Evolutionary conservation across 1,140 invertebrate genomes (phyloP).

Genomic region (Cryptotermes secundus): DNA sequence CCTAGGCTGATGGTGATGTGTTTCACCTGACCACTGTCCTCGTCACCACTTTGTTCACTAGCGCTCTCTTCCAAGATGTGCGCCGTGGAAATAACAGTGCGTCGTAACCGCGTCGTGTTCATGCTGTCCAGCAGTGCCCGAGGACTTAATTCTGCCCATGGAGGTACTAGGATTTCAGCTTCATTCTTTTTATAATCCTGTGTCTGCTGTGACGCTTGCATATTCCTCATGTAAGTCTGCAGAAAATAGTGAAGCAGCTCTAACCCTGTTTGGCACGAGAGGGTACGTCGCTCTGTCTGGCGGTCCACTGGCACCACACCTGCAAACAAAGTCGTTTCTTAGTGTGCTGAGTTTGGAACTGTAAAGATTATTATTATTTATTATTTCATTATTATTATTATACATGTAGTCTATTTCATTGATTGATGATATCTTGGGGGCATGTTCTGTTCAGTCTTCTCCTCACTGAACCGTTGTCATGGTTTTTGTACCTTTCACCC

Average conservation of each 20-base stretch:
- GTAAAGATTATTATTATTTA: too few relatives aligned
- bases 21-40: constrained; percentile 31
- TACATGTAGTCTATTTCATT: too few relatives aligned
- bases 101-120: background rate
- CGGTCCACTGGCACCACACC: background rate
- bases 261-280: constrained; percentile 33
- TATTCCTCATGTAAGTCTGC: background rate
- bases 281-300: constrained; percentile 24
- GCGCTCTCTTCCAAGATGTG: constrained; percentile 34
- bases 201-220: background rate
- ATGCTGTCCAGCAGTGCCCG: constrained; percentile 22
- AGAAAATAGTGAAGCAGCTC: constrained; percentile 32
- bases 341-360: too few relatives aligned
- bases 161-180: background rate
- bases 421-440: too few relatives aligned
- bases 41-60: constrained; percentile 32
- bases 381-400: too few relatives aligned
- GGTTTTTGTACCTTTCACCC: too few relatives aligned
- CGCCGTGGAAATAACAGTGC: background rate
- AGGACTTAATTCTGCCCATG: constrained; percentile 25
- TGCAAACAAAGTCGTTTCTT: background rate
- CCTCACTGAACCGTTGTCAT: too few relatives aligned
- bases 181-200: background rate
- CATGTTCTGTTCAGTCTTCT: too few relatives aligned
- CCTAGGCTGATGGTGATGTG: constrained; percentile 35